phyloP scores from a whole-genome alignment of 2,888 invertebrate genomes.

The Eugnorisma glareosa region DNA sequence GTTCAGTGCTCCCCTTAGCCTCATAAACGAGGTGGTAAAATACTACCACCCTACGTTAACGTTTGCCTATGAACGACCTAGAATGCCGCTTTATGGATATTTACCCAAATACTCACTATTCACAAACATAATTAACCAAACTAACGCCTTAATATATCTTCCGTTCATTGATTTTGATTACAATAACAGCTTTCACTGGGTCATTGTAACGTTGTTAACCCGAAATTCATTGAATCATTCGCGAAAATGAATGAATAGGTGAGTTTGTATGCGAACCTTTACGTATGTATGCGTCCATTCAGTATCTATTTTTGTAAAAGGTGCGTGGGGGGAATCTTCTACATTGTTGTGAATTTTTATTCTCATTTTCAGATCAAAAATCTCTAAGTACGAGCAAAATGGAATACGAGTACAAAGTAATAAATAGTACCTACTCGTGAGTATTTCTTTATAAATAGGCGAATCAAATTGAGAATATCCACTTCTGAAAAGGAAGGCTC shows the following conservation, averaged over 20 bases:
- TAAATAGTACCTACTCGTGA: not conserved
- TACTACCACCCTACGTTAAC: constrained; percentile 74
- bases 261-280: constrained; percentile 13
- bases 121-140: constrained; percentile 68
- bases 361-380: constrained; percentile 28
- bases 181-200: constrained; percentile 35
- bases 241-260: constrained; percentile 22
- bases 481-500: not conserved
- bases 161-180: constrained; percentile 53
- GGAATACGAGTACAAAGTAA: constrained; percentile 21
- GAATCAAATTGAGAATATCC: not conserved
- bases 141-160: constrained; percentile 60
- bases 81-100: constrained; percentile 69
- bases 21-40: constrained; percentile 83
- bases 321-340: constrained; percentile 25
- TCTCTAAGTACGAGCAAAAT: constrained; percentile 9
- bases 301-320: constrained; percentile 26
- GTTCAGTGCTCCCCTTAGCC: constrained; percentile 74
- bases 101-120: constrained; percentile 68
- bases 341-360: constrained; percentile 48
- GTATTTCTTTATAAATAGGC: constrained; percentile 7
- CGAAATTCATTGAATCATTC: constrained; percentile 24
- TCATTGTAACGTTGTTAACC: constrained; percentile 24
- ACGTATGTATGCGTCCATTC: constrained; percentile 30
- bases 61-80: constrained; percentile 60